Percentiles rank a stretch among this genome's conserved stretches.
Conservation (phyloP, 2,113 vertebrate species). For the Myiozetetes cayanensis region DNA sequence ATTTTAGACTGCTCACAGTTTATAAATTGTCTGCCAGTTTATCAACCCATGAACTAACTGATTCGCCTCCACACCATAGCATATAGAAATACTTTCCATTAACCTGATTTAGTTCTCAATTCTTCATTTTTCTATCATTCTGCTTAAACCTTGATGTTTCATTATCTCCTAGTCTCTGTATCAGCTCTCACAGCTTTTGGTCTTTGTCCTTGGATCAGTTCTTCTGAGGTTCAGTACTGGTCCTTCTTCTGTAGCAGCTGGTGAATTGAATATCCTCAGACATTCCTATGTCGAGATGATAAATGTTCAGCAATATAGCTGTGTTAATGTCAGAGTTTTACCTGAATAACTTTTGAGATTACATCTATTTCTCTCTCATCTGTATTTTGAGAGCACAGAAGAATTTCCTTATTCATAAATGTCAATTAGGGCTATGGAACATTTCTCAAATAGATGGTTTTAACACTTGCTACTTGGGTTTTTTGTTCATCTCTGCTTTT, state of each 20-base stretch:
- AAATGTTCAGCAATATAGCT: background rate
- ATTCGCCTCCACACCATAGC: background rate
- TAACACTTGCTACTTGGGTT: background rate
- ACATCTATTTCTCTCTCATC: background rate
- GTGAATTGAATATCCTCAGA: background rate
- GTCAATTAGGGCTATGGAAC: background rate
- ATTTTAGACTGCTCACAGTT: constrained; percentile 42
- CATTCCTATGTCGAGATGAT: background rate
- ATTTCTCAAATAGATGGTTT: background rate
- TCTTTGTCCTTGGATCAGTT: background rate
- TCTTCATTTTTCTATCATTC: background rate
- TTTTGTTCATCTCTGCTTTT: background rate
- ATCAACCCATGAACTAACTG: background rate
- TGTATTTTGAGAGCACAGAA: background rate
- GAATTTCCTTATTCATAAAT: background rate
- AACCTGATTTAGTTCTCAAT: background rate
- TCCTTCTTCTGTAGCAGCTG: background rate
- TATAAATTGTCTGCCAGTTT: background rate
- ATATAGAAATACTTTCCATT: background rate
- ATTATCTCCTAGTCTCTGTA: background rate
- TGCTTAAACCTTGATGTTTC: background rate
- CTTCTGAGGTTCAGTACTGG: background rate
- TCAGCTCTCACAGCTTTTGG: background rate
- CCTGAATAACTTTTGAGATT: background rate
- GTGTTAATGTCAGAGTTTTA: background rate